Evolutionary conservation across 2,888 invertebrate species (phyloP), one percentile per base, ranked within the genome.

Genomic region (Chloroclystis v-ata): DNA sequence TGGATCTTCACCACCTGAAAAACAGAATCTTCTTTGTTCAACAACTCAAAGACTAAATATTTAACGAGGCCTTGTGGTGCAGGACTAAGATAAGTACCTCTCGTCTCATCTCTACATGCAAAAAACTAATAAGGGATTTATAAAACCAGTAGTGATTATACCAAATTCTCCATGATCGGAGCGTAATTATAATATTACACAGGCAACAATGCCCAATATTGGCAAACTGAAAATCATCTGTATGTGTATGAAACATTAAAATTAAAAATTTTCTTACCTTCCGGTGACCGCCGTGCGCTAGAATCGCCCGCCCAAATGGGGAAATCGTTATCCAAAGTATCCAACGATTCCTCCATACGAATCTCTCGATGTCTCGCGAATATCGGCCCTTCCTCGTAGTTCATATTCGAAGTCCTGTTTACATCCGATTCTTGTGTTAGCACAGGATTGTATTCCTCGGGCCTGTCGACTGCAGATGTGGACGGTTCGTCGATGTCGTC

Each of bases 211-310:
- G n/a, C n/a, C n/a, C n/a, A n/a, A n/a, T n/a, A n/a, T n/a, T n/a
- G n/a, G n/a, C n/a, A n/a, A n/a, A n/a, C n/a, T n/a, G n/a, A n/a
- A n/a, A n/a, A n/a, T n/a, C n/a, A n/a, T n/a, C n/a, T n/a, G n/a
- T n/a, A n/a, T n/a, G n/a, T n/a, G n/a, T n/a, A n/a, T n/a, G n/a
- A n/a, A n/a, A n/a, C n/a, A n/a, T n/a, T n/a, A n/a, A n/a, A n/a
- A n/a, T n/a, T 4, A 32, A 16, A 32, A 10, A 25, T 8, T 10
- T 8, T 12, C 11, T 42, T 89, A 84, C 94, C 94, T 89, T 94
- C 94, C 0, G 94, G 94, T 35, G 94, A 94, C 60, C 93, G 89
- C 48, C 94, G 85, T 73, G 91, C 90, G 63, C 92, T 92, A 0
- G 91, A 90, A 72, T 93, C 93, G 0, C 90, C 87, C 16, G 92